These are phyloP conservation scores for Dasyornis broadbenti DNA, from an alignment of 2,113 vertebrate species.

Conservation along the genomic window DNA sequence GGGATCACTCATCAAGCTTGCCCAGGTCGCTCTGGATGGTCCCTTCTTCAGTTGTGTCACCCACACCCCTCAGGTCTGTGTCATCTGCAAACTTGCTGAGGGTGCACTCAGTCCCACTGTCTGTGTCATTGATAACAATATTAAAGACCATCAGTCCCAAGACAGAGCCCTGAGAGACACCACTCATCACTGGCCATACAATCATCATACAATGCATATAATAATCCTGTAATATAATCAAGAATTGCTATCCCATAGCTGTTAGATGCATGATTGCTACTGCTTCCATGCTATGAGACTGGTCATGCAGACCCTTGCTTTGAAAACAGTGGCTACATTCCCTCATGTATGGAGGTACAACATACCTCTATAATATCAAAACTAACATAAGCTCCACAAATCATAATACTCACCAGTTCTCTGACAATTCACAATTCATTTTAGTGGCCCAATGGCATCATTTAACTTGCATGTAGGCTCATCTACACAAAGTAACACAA, in stretches of 20 bases:
- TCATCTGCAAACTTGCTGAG: neutral
- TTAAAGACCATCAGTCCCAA: neutral
- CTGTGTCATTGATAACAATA: neutral
- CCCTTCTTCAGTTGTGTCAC: neutral
- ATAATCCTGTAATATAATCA: neutral
- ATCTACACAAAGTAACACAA: neutral
- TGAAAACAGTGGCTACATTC: neutral
- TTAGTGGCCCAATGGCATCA: neutral
- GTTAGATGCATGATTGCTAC: neutral
- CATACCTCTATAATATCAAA: neutral
- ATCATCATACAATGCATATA: neutral
- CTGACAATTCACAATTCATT: neutral
- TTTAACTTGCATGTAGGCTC: neutral
- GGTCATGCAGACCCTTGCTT: neutral
- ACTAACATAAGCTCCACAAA: neutral
- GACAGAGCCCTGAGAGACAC: neutral
- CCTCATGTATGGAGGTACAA: neutral
- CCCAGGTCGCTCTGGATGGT: neutral
- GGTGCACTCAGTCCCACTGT: neutral
- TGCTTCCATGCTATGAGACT: neutral
- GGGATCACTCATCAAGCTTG: rapidly evolving
- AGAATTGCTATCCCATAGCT: neutral
- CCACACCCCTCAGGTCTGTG: neutral
- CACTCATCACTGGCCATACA: neutral
- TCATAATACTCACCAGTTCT: neutral